Conservation (phyloP, 2,797 vertebrate species). For the Leptoclinus maculatus region DNA sequence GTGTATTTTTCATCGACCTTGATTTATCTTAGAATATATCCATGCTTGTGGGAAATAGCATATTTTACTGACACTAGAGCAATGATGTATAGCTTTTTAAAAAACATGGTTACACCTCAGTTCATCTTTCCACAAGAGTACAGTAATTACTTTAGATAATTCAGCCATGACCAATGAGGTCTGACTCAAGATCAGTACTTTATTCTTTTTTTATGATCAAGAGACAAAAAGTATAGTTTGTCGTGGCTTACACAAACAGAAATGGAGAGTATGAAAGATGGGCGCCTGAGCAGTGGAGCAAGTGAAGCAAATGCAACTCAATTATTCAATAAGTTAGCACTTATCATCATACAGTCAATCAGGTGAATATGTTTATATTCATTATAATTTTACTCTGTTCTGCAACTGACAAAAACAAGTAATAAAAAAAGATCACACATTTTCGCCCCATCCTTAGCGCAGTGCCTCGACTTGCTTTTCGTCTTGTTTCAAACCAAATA, state of each 20-base stretch:
- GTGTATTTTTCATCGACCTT: not conserved
- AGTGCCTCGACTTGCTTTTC: too few relatives aligned
- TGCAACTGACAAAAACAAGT: not conserved
- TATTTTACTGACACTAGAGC: not conserved
- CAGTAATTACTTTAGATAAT: conserved; percentile 17
- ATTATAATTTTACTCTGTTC: not conserved
- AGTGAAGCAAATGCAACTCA: not conserved
- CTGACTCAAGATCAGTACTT: not conserved
- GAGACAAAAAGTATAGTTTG: not conserved
- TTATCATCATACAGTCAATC: not conserved
- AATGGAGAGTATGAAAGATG: not conserved
- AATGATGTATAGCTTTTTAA: not conserved
- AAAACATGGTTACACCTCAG: not conserved
- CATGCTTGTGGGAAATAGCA: not conserved
- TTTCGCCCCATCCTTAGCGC: not conserved
- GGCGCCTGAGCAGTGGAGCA: not conserved
- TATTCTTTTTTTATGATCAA: not conserved
- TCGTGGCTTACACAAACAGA: not conserved
- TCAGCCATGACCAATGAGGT: conserved; percentile 17
- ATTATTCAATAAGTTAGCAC: not conserved
- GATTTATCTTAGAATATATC: not conserved
- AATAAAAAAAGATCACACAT: not conserved
- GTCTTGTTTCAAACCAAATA: too few relatives aligned
- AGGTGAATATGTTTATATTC: not conserved
- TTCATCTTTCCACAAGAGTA: conserved; percentile 2